These are phyloP conservation scores for Colletes collaris DNA, from an alignment of 2,888 invertebrate genomes.

Conservation along the genomic window DNA sequence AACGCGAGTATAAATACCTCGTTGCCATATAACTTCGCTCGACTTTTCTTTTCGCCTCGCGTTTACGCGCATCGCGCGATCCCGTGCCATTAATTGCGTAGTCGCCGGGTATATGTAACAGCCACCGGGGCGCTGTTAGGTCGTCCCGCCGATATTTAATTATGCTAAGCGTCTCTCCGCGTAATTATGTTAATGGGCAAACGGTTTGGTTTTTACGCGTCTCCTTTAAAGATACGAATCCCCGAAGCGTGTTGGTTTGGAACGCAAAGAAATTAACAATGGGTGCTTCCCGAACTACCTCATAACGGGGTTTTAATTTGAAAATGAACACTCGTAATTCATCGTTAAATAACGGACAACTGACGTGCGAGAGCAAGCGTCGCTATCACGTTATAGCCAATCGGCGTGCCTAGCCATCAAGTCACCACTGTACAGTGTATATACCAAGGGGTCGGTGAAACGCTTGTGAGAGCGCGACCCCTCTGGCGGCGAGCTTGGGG, in stretches of 20 bases:
- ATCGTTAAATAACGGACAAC: too few relatives aligned
- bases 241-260: slow-evolving; percentile 4
- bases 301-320: too few relatives aligned
- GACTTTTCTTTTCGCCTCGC: slow-evolving; percentile 23
- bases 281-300: too few relatives aligned
- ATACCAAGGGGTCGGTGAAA: too few relatives aligned
- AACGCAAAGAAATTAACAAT: not conserved
- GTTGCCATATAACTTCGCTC: not conserved
- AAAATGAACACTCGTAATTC: too few relatives aligned
- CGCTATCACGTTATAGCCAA: too few relatives aligned
- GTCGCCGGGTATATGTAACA: slow-evolving; percentile 1
- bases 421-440: too few relatives aligned
- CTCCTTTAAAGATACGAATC: not conserved
- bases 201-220: slow-evolving; percentile 26
- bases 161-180: slow-evolving; percentile 8
- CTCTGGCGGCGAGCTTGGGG: too few relatives aligned
- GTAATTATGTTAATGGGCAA: slow-evolving; percentile 44
- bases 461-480: too few relatives aligned
- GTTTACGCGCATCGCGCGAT: slow-evolving; percentile 1
- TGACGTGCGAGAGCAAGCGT: too few relatives aligned
- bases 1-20: slow-evolving; percentile 1
- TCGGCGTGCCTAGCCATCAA: too few relatives aligned
- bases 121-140: not conserved
- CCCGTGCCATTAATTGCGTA: slow-evolving; percentile 18
- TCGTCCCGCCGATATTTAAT: slow-evolving; percentile 20